Evolutionary conservation across 2,888 invertebrate species (phyloP), one percentile per base, ranked within the genome.

Genomic region (Tubulanus polymorphus): DNA sequence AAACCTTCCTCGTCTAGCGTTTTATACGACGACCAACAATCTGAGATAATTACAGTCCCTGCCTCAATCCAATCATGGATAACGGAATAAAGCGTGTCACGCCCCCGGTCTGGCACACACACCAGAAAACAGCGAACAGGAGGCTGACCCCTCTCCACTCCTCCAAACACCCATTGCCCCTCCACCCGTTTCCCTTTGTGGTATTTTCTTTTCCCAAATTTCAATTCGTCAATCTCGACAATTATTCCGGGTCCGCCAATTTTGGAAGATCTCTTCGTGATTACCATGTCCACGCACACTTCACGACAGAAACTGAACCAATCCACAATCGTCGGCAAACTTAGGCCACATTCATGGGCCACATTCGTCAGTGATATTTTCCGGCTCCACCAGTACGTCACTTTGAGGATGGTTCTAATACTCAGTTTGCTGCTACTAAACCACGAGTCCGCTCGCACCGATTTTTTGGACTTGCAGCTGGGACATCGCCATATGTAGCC

Each of bases 141-240:
- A n/a, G n/a, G n/a, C n/a, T 28, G 37, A 3, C 53, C 53, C 28
- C 53, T 18, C 15, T 57, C 55, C 20, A 57, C 56, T 1, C 57
- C 60, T 2, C 54, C 59, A 26, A 53, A 56, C 1, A 53, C 57
- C 59, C 61, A 57, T 3, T 53, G 49, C 10, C 57, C 57, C 15
- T 60, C 59, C 5, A 62, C 62, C 18, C 55, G 29, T 37, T 48
- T 55, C 27, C 57, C 61, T 35, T 51, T 47, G 25, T 61, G 54
- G 27, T 51, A 60, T 54, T 62, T 62, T 23, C 62, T 29, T 18
- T 56, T 58, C 18, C 59, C 56, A 48, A 59, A 61, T 27, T 63
- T 59, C 12, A 28, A 48, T 28, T 57, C 37, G 20, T 59, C 59
- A 5, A 61, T 57, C 41, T 61, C 61, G 1, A 59, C 53, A 10